Conservation (phyloP, 2,797 vertebrate genomes). For the Eidolon dupreanum region DNA sequence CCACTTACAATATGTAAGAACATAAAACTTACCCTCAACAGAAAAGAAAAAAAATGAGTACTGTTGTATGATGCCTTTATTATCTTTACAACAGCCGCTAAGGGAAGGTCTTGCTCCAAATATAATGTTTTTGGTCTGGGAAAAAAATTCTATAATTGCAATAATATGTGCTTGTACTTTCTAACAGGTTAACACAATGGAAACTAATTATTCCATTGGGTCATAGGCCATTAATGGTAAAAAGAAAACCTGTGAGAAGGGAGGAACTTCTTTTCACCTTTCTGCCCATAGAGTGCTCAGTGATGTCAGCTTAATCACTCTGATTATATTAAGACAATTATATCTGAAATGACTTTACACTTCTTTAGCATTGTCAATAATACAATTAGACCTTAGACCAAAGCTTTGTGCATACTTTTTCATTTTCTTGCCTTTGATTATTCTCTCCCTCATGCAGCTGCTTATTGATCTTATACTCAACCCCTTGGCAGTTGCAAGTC, state of each 20-base stretch:
- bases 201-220: conserved; percentile 34
- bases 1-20: conserved; percentile 63
- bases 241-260: not conserved
- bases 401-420: not conserved
- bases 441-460: conserved; percentile 1
- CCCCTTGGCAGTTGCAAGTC: not conserved
- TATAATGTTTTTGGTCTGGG: not conserved
- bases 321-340: not conserved
- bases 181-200: not conserved
- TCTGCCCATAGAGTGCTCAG: not conserved
- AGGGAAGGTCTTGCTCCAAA: conserved; percentile 27
- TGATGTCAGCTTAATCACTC: not conserved
- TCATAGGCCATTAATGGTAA: not conserved
- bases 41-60: conserved; percentile 34
- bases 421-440: conserved; percentile 53
- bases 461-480: conserved; percentile 28
- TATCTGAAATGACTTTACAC: not conserved
- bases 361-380: not conserved
- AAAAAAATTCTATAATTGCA: not conserved
- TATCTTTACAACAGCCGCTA: conserved; percentile 57
- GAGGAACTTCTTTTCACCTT: not conserved
- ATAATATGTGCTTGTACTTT: not conserved
- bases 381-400: not conserved
- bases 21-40: conserved; percentile 49
- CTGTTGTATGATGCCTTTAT: conserved; percentile 50